Conservation (phyloP, 1,140 invertebrate genomes). For the Listronotus bonariensis region DNA sequence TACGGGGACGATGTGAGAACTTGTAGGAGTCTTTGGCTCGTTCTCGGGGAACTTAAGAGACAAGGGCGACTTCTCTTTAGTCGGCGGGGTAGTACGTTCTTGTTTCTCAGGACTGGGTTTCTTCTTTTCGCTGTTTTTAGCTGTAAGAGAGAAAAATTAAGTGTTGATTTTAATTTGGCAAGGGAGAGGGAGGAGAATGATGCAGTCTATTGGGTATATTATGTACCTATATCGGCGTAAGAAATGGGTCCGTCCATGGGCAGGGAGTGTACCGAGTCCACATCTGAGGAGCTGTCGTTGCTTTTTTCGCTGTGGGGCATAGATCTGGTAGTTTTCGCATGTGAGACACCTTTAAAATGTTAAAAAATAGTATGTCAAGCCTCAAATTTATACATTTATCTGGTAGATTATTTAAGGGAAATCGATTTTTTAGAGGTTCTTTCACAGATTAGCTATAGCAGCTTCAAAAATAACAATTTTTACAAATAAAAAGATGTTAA, state of each 20-base stretch:
- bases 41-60: slow-evolving; percentile 8
- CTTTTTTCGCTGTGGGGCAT: slow-evolving; percentile 73
- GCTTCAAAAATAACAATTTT: too few relatives aligned
- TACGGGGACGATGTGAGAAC: too few relatives aligned
- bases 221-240: slow-evolving; percentile 73
- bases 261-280: slow-evolving; percentile 74
- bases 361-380: too few relatives aligned
- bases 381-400: too few relatives aligned
- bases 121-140: slow-evolving; percentile 36
- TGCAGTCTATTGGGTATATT: not conserved
- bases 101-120: slow-evolving; percentile 30
- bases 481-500: too few relatives aligned
- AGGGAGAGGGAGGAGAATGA: too few relatives aligned
- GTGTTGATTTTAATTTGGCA: too few relatives aligned
- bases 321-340: slow-evolving; percentile 63
- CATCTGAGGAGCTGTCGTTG: slow-evolving; percentile 72
- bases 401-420: too few relatives aligned
- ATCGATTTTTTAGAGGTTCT: too few relatives aligned
- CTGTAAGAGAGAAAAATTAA: slow-evolving; percentile 14
- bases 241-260: slow-evolving; percentile 69
- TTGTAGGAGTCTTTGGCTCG: slow-evolving; percentile 2
- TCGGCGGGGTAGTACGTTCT: slow-evolving; percentile 4
- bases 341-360: slow-evolving; percentile 15
- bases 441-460: too few relatives aligned
- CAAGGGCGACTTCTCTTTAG: slow-evolving; percentile 30